Percentiles rank a stretch among this genome's conserved stretches.
Conservation (phyloP, 2,113 vertebrate genomes). For the Thinocorus orbignyianus region DNA sequence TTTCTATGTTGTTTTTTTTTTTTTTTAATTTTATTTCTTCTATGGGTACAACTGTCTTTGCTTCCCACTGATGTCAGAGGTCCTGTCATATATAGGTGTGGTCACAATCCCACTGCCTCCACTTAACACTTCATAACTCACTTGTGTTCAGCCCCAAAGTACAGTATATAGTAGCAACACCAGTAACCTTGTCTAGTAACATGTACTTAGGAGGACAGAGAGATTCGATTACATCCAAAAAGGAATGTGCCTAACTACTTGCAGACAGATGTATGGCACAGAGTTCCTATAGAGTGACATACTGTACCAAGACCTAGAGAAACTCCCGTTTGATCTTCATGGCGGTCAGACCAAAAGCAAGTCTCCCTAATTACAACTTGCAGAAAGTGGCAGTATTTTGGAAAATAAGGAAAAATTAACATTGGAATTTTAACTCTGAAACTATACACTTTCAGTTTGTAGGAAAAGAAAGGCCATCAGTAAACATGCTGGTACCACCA, state of each 20-base stretch:
- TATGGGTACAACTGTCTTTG: slow-evolving; percentile 55
- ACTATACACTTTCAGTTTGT: background rate
- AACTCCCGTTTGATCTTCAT: background rate
- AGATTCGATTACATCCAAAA: slow-evolving; percentile 56
- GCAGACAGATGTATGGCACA: slow-evolving; percentile 63
- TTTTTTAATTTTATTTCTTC: slow-evolving; percentile 53
- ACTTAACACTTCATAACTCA: slow-evolving; percentile 60
- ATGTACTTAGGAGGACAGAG: slow-evolving; percentile 38
- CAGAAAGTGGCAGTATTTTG: background rate
- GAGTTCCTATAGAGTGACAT: background rate
- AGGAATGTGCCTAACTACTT: slow-evolving; percentile 64
- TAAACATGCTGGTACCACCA: background rate
- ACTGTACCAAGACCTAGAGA: background rate
- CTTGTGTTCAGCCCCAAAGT: background rate
- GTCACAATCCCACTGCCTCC: slow-evolving; percentile 53
- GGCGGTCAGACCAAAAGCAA: background rate
- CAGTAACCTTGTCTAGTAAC: slow-evolving; percentile 47
- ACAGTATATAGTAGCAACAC: slow-evolving; percentile 33
- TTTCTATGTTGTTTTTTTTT: slow-evolving; percentile 25
- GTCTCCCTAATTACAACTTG: background rate
- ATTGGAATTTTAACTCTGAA: background rate
- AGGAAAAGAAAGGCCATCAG: background rate
- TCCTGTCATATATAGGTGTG: slow-evolving; percentile 46
- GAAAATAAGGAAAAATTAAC: background rate
- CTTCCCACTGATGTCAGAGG: slow-evolving; percentile 64